Base-by-base conservation (phyloP, 2,113 vertebrate species). In the Phoenicopterus ruber region DNA sequence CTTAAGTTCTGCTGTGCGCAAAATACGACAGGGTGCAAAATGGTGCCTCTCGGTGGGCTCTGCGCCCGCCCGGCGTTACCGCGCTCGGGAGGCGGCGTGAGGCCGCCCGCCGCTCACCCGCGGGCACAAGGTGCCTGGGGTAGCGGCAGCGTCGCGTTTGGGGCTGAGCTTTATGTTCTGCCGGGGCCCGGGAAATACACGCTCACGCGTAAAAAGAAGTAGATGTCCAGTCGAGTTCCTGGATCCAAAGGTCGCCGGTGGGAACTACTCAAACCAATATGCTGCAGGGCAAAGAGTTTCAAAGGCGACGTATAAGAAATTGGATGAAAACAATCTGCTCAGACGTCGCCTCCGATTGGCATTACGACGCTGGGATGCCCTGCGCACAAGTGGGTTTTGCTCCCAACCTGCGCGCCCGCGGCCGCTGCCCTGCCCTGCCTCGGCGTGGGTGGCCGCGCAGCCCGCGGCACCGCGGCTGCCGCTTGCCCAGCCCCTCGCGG, bases 171-270 rank as follows among this genome's bases (percentile, higher is more conserved):
- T 58, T 34, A 1, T 5, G 1, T 32, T 46, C 32, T 31, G 0
- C 13, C 1, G 18, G 18, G 7, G 3, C 4, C 32, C 0, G 10
- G 31, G 63, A 55, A 83, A 44, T 6, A 10, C 3, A 2, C 0
- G 13, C 17, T 44, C 1, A 0, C 14, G 25, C 34, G 73, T 55
- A 10, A 46, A 61, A 44, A 61, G 12, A 29, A 79, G 58, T 3
- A 24, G 34, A 7, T 25, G 55, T 25, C 40, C 52, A 10, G 25
- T 2, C 81, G 71, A 34, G 25, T 88, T 65, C 26, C 66, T 38
- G 79, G 25, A 62, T 28, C 25, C 3, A 21, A 32, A 71, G 58
- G 54, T 69, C 58, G 28, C 34, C 11, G 19, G 2, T 17, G 42
- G 16, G 50, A 82, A 89, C 26, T 1, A 9, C 17, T 71, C 74